Percentiles rank a stretch among this genome's conserved stretches.
Conservation (phyloP, 2,888 invertebrate species). For the Sinelater perroti region DNA sequence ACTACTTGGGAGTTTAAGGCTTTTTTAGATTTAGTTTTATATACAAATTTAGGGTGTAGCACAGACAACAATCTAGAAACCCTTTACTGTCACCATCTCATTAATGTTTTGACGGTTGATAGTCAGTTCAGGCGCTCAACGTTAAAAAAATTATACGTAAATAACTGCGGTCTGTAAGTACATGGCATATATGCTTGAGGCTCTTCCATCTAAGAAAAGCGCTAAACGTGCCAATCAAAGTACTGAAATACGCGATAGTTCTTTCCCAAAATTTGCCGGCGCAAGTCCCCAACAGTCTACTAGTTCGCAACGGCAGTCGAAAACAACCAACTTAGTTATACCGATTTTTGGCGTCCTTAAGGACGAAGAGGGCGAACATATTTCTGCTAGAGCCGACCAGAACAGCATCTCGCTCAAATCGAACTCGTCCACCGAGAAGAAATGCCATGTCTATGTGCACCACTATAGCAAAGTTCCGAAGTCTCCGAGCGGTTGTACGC, state of each 20-base stretch:
- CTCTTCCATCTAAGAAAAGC: conserved; percentile 5
- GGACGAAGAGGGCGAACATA: not conserved
- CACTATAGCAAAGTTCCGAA: conserved; percentile 17
- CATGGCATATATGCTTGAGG: conserved; percentile 19
- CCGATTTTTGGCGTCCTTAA: too few species aligned
- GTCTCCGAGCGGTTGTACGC: not conserved
- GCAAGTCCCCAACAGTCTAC: not conserved
- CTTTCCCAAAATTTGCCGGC: not conserved
- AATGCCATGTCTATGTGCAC: conserved; percentile 31
- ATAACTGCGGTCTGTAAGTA: not conserved
- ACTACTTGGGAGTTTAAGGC: too few species aligned
- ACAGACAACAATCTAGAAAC: too few species aligned
- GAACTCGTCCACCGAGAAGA: conserved; percentile 10
- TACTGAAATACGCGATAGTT: not conserved
- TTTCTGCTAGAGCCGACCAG: not conserved
- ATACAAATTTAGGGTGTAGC: too few species aligned
- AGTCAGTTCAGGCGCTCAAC: too few species aligned
- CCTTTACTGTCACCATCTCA: too few species aligned
- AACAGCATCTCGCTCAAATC: conserved; percentile 1
- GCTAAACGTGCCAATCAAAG: not conserved
- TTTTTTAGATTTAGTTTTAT: too few species aligned
- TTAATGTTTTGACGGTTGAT: too few species aligned
- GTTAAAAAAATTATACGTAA: conserved; percentile 13
- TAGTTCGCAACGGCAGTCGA: not conserved
- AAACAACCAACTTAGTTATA: not conserved